These are phyloP conservation scores for Zenarchopterus dispar DNA, from an alignment of 2,797 vertebrate genomes.

Conservation along the genomic window DNA sequence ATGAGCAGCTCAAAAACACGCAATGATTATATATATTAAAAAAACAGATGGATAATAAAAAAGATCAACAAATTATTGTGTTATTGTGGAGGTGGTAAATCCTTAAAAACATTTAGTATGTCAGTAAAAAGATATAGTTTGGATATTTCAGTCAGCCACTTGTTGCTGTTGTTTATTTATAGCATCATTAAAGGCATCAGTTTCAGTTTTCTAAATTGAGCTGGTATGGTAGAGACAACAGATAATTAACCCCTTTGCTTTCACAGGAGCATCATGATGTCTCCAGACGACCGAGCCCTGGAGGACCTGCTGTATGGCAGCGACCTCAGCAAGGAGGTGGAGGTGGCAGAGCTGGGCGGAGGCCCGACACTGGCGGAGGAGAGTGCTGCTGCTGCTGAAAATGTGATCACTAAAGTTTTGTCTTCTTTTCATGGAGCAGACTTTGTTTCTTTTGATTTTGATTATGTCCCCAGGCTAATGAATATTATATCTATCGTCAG, in stretches of 20 bases:
- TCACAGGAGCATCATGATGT: constrained; percentile 69
- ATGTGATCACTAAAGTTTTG: constrained; percentile 7
- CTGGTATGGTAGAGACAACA: constrained; percentile 18
- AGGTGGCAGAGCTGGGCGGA: constrained; percentile 39
- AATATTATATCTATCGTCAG: not conserved
- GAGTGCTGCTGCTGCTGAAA: not conserved
- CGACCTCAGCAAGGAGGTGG: constrained; percentile 61
- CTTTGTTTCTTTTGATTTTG: no score
- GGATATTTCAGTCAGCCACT: not conserved
- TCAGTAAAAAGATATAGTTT: no score
- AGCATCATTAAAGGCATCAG: not conserved
- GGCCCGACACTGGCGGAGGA: constrained; percentile 8
- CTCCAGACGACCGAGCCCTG: constrained; percentile 56
- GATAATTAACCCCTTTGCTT: constrained; percentile 28
- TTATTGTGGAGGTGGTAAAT: no score
- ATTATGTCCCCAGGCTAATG: not conserved
- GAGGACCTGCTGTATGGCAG: constrained; percentile 69
- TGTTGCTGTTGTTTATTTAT: constrained; percentile 10
- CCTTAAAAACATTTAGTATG: no score
- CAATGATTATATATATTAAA: no score
- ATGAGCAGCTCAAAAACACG: no score
- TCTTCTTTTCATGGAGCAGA: not conserved
- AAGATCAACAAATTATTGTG: no score
- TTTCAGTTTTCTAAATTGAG: constrained; percentile 20
- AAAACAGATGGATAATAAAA: no score